A percentile compares a stretch with the other conserved stretches of the same genome.
Conservation (phyloP, 2,797 vertebrate species). For the Takifugu rubripes region DNA sequence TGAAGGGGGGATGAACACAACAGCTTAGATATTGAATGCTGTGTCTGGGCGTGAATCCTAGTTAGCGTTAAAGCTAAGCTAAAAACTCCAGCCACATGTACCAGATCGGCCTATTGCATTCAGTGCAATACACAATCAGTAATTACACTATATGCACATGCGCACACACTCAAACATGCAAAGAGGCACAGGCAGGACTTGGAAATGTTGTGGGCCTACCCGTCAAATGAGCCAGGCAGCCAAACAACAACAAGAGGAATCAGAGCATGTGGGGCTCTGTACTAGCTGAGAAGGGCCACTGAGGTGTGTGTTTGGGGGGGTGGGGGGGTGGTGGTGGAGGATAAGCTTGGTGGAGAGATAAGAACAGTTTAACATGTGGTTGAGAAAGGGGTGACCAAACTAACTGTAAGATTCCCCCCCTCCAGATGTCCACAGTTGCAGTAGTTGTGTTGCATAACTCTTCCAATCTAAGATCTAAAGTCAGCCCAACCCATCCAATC, state of each 20-base stretch:
- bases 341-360: background rate
- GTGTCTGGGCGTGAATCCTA: too few species aligned
- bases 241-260: slow-evolving; percentile 74
- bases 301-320: slow-evolving; percentile 35
- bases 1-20: too few species aligned
- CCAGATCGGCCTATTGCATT: too few species aligned
- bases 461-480: too few species aligned
- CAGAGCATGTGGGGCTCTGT: slow-evolving; percentile 72
- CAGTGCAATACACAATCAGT: background rate
- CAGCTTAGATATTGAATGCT: too few species aligned
- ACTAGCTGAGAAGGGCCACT: slow-evolving; percentile 70
- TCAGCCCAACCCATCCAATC: too few species aligned
- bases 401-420: too few species aligned
- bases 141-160: slow-evolving; percentile 3
- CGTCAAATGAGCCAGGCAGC: slow-evolving; percentile 70
- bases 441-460: too few species aligned
- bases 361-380: background rate
- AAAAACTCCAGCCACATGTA: too few species aligned
- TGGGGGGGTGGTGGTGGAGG: background rate
- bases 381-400: background rate
- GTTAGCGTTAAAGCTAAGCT: too few species aligned
- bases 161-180: slow-evolving; percentile 13
- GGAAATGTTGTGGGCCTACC: slow-evolving; percentile 74
- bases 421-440: too few species aligned
- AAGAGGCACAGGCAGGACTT: slow-evolving; percentile 52